phyloP scores from a whole-genome alignment of 2,888 invertebrate species.

The Disparrhopalites patrizii region DNA sequence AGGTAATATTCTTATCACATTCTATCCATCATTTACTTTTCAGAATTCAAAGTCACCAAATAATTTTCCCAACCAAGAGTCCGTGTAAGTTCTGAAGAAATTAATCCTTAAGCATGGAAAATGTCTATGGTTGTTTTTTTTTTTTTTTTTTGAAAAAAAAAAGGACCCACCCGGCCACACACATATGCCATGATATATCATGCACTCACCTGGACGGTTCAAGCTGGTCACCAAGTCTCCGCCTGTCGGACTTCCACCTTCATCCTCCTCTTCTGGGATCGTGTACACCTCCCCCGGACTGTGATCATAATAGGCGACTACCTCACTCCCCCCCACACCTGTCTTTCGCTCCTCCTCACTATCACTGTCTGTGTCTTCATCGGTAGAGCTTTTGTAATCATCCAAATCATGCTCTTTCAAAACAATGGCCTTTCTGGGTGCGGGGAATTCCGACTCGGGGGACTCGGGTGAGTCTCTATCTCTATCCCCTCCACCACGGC shows the following conservation, averaged over 20 bases:
- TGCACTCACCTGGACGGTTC: conserved; percentile 49
- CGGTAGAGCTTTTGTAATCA: conserved; percentile 48
- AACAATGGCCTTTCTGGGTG: conserved; percentile 46
- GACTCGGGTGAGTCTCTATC: conserved; percentile 31
- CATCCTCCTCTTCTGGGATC: conserved; percentile 56
- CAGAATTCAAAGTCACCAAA: too few relatives aligned
- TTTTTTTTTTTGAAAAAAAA: conserved; percentile 36
- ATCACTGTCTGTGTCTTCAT: conserved; percentile 47
- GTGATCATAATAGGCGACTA: conserved; percentile 51
- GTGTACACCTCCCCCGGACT: conserved; percentile 56
- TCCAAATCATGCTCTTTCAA: conserved; percentile 47
- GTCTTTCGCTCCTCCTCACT: conserved; percentile 41
- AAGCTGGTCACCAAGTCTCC: conserved; percentile 54
- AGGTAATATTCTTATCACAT: too few relatives aligned
- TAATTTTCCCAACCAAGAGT: too few relatives aligned
- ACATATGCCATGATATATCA: conserved; percentile 34
- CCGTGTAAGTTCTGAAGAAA: too few relatives aligned
- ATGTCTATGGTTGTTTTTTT: too few relatives aligned
- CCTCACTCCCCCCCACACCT: conserved; percentile 41
- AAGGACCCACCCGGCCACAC: conserved; percentile 37
- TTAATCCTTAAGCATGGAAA: conserved; percentile 3
- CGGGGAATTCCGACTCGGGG: conserved; percentile 45
- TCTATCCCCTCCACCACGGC: too few relatives aligned
- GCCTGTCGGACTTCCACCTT: conserved; percentile 54
- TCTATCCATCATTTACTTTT: too few relatives aligned